Conservation (phyloP, 2,113 vertebrate species). For the Labeo rohita region DNA sequence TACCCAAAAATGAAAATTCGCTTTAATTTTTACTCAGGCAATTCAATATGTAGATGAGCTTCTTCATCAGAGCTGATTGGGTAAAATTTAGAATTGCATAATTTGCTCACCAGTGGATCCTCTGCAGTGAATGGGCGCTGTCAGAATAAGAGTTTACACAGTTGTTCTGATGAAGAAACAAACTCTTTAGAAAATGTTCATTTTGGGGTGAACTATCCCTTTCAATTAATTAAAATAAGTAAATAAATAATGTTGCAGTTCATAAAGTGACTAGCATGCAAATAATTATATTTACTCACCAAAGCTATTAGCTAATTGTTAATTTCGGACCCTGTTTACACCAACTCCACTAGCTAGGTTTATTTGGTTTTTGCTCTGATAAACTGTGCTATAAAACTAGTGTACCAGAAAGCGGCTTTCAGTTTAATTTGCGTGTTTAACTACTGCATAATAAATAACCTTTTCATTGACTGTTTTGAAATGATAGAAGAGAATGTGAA, state of each 20-base stretch:
- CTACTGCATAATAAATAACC: conserved; percentile 2
- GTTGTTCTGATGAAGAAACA: too few relatives aligned
- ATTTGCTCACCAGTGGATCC: neutral
- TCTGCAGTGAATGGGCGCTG: neutral
- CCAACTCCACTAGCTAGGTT: neutral
- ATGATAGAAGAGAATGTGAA: neutral
- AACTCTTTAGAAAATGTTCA: neutral
- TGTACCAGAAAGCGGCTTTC: neutral
- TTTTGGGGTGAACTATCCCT: neutral
- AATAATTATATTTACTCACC: neutral
- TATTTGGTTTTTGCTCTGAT: neutral
- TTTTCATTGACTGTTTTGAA: neutral
- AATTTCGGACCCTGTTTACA: neutral
- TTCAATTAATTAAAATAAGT: neutral
- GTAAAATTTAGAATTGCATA: neutral
- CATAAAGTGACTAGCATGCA: neutral
- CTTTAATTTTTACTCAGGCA: neutral
- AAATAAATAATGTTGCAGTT: neutral
- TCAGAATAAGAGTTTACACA: neutral
- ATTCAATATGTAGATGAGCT: neutral
- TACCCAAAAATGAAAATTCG: neutral
- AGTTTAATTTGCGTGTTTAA: conserved; percentile 4
- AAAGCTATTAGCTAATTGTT: neutral
- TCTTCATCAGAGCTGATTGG: neutral
- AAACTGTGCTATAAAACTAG: neutral